Evolutionary conservation across 1,140 invertebrate species (phyloP).

Genomic region (Hylaeus anthracinus): DNA sequence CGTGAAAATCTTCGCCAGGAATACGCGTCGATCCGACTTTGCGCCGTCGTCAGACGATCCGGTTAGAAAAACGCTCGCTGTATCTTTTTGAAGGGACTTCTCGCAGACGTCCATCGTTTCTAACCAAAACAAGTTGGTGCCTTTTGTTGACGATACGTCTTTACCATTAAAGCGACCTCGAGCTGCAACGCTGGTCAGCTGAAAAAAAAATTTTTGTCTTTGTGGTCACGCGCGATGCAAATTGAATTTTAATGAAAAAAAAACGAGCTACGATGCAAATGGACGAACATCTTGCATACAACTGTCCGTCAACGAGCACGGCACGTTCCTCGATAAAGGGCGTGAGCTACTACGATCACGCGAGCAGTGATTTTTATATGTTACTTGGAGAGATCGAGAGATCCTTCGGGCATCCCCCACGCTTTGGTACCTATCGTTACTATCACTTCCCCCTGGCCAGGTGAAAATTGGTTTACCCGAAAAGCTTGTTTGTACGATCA

Average conservation of each 20-base stretch:
- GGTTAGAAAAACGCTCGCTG: background rate
- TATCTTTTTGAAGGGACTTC: constrained; percentile 13
- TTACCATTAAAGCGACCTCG: constrained; percentile 10
- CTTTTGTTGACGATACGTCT: constrained; percentile 34
- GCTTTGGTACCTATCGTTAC: background rate
- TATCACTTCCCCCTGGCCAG: background rate
- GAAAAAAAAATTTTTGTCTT: constrained; percentile 1
- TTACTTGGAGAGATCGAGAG: too few relatives aligned
- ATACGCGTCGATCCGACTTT: background rate
- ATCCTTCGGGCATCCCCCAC: background rate
- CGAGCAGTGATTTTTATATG: constrained; percentile 8
- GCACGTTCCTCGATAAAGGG: background rate
- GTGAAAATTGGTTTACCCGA: background rate
- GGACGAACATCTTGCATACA: background rate
- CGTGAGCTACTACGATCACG: constrained; percentile 2
- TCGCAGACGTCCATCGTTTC: constrained; percentile 33
- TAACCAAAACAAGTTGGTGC: constrained; percentile 40
- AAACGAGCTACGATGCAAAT: background rate
- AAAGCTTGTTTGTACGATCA: background rate
- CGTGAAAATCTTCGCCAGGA: background rate
- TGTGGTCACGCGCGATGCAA: background rate
- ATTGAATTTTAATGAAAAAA: background rate
- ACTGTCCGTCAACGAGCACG: constrained; percentile 7
- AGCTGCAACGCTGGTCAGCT: background rate
- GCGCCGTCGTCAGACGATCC: background rate